Percentiles rank a stretch among this genome's conserved stretches.
Conservation (phyloP, 2,113 vertebrate genomes). For the Stigmatopora nigra region DNA sequence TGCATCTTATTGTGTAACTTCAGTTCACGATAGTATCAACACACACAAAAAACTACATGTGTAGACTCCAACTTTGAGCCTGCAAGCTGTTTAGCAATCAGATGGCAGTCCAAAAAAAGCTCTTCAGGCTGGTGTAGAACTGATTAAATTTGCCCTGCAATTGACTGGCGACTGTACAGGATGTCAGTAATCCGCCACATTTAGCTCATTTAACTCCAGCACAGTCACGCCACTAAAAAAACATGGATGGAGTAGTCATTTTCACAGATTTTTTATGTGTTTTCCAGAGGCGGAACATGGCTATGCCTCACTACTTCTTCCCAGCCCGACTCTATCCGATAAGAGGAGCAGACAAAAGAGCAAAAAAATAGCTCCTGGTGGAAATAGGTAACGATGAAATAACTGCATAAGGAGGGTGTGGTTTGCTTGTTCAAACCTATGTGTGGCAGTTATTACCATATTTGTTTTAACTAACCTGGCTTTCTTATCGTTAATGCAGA, state of each 20-base stretch:
- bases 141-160: neutral
- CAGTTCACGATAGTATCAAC: neutral
- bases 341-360: slow-evolving; percentile 69
- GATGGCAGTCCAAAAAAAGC: neutral
- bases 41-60: neutral
- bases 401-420: slow-evolving; percentile 42
- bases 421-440: slow-evolving; percentile 5
- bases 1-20: neutral
- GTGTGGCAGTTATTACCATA: neutral
- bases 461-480: neutral
- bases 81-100: neutral
- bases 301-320: slow-evolving; percentile 78
- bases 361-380: slow-evolving; percentile 64
- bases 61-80: neutral
- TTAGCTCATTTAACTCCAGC: neutral
- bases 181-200: neutral
- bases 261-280: neutral
- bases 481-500: slow-evolving; percentile 57
- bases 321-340: slow-evolving; percentile 53
- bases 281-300: slow-evolving; percentile 84
- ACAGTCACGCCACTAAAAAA: neutral
- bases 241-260: neutral
- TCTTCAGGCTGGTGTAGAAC: too few species aligned
- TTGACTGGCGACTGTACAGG: neutral
- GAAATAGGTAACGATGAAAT: slow-evolving; percentile 63